Conservation (phyloP, 2,797 vertebrate species). For the Furcifer pardalis region DNA sequence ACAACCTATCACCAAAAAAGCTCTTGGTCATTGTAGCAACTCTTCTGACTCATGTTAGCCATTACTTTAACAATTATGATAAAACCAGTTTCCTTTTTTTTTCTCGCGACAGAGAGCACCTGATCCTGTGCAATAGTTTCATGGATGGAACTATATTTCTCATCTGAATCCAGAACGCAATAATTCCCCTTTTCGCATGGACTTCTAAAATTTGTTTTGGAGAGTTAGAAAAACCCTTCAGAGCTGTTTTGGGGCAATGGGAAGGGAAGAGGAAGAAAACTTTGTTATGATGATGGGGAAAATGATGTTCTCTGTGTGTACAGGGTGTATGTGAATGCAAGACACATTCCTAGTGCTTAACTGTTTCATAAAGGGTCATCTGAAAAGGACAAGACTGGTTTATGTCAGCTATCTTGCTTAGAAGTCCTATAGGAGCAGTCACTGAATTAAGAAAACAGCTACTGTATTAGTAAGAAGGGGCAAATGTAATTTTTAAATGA, state of each 20-base stretch:
- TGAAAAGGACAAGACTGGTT: not conserved
- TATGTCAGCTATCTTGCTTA: not conserved
- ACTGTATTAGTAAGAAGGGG: not conserved
- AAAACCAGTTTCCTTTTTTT: not conserved
- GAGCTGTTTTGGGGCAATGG: not conserved
- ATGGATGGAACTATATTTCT: too few relatives aligned
- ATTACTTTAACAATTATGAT: not conserved
- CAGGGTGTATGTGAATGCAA: not conserved
- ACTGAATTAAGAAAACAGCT: not conserved
- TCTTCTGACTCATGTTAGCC: not conserved
- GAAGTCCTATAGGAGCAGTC: not conserved
- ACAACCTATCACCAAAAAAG: not conserved
- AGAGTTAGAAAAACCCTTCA: not conserved
- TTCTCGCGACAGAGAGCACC: too few relatives aligned
- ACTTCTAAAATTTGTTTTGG: not conserved
- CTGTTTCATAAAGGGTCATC: not conserved
- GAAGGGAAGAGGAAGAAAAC: not conserved
- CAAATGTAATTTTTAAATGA: conserved; percentile 4
- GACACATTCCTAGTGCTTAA: not conserved
- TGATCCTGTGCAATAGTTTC: too few relatives aligned
- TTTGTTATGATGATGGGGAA: not conserved
- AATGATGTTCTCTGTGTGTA: not conserved
- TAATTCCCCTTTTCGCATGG: not conserved
- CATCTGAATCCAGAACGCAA: too few relatives aligned
- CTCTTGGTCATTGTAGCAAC: not conserved